Conservation (phyloP, 2,888 invertebrate species). For the Plagiodera versicolora region DNA sequence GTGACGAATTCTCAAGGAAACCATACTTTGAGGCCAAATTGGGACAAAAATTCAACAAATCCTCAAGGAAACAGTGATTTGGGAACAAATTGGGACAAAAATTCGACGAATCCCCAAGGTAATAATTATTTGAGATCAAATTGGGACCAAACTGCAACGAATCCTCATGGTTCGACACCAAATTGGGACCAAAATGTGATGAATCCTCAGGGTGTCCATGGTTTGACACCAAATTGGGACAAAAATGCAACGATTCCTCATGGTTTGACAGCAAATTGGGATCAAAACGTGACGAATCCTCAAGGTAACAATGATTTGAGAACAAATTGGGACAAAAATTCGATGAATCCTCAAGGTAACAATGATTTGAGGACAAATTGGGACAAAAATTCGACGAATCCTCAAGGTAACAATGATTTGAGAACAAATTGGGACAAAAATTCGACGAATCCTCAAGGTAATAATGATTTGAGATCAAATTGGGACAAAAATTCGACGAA, state of each 20-base stretch:
- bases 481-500: neutral
- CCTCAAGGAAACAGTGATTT: too few relatives aligned
- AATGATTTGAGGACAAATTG: neutral
- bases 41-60: neutral
- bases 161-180: too few relatives aligned
- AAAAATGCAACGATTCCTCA: neutral
- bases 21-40: too few relatives aligned
- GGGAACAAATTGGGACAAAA: neutral
- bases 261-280: neutral
- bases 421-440: neutral
- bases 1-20: too few relatives aligned
- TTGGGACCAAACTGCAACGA: neutral
- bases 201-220: too few relatives aligned
- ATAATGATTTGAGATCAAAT: too few relatives aligned
- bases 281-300: neutral
- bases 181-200: neutral
- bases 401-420: too few relatives aligned
- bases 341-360: too few relatives aligned
- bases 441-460: too few relatives aligned
- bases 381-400: neutral
- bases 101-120: neutral
- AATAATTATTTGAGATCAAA: neutral
- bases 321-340: neutral
- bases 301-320: too few relatives aligned
- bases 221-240: neutral